Percentiles rank a stretch among this genome's conserved stretches.
Evolutionary conservation across 2,797 vertebrate species (phyloP).

Genomic region (Ibycter americanus): DNA sequence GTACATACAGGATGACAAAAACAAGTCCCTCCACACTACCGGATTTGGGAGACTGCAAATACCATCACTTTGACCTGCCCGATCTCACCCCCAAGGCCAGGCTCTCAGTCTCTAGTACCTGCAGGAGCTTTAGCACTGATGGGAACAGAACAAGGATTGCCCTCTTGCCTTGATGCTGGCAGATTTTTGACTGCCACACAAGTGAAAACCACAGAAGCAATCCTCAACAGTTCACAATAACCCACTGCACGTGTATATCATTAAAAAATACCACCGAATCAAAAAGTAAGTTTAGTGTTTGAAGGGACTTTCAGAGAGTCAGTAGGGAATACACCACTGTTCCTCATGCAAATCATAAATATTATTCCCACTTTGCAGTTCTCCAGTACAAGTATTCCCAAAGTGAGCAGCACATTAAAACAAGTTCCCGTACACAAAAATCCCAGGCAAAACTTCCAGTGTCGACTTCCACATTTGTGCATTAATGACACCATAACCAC

Average conservation of each 20-base stretch:
- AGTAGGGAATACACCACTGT: not conserved
- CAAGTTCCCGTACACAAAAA: not conserved
- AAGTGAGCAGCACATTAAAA: not conserved
- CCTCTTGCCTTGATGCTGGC: not conserved
- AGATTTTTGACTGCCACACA: not conserved
- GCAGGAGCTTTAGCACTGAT: not conserved
- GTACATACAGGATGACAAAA: not conserved
- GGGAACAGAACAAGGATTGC: not conserved
- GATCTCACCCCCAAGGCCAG: not conserved
- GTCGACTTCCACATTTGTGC: not conserved
- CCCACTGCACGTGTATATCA: not conserved
- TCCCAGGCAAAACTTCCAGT: not conserved
- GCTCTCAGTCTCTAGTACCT: not conserved
- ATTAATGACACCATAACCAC: not conserved
- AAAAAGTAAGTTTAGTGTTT: not conserved
- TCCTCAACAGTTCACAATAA: not conserved
- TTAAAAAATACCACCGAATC: not conserved
- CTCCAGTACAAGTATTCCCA: not conserved
- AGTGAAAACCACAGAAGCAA: not conserved
- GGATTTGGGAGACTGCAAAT: not conserved
- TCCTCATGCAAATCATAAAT: not conserved
- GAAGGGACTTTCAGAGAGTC: not conserved
- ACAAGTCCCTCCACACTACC: not conserved
- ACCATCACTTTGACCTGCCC: not conserved
- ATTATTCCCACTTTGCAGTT: not conserved